A percentile compares a stretch with the other conserved stretches of the same genome.
phyloP scores from a whole-genome alignment of 2,113 vertebrate species.

The Onychostruthus taczanowskii region DNA sequence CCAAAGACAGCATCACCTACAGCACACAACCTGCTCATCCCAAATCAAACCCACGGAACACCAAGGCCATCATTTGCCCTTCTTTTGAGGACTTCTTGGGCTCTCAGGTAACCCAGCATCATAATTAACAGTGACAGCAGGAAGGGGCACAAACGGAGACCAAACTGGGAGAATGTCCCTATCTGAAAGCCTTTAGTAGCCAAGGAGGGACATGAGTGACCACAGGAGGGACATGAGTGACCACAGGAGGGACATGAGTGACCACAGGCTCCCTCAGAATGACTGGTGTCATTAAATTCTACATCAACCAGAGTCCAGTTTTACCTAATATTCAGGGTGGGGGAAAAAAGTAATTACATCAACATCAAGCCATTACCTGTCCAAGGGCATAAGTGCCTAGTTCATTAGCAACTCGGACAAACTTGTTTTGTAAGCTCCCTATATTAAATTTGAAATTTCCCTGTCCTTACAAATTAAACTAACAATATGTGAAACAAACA shows the following conservation, averaged over 20 bases:
- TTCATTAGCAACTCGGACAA: conserved; percentile 49
- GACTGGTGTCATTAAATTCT: background rate
- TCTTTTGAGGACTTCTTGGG: background rate
- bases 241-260: background rate
- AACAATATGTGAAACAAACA: background rate
- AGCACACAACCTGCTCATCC: background rate
- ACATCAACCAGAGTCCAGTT: conserved; percentile 38
- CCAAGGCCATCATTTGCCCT: background rate
- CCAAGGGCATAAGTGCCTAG: conserved; percentile 27
- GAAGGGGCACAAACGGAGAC: background rate
- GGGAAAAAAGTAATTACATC: conserved; percentile 31
- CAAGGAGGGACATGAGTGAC: background rate
- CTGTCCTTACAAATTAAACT: conserved; percentile 43
- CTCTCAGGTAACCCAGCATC: background rate
- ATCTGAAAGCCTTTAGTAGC: background rate
- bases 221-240: background rate
- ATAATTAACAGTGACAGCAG: background rate
- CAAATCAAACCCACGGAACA: background rate
- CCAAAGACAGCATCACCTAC: background rate
- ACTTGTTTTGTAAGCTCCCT: conserved; percentile 58
- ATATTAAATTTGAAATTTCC: conserved; percentile 51
- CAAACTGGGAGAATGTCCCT: background rate
- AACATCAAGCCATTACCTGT: conserved; percentile 63
- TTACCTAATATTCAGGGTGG: conserved; percentile 33
- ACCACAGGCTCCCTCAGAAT: background rate